Evolutionary conservation across 1,140 invertebrate species (phyloP), one percentile per base, ranked within the genome.

Genomic region (Acyrthosiphon pisum): DNA sequence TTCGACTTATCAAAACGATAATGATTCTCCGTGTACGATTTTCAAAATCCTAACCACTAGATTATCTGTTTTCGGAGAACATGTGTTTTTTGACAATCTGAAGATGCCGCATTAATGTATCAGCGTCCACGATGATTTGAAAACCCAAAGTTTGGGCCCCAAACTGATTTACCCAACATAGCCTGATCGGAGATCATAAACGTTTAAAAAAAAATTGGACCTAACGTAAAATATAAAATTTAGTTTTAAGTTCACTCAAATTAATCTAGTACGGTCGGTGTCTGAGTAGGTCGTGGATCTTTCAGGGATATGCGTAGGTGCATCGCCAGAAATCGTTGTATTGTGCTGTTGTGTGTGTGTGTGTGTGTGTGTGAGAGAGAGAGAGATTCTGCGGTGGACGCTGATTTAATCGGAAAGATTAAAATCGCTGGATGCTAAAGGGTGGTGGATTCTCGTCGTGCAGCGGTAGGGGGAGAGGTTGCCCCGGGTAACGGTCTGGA

Each of bases 321-420:
- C 11, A 46, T 48, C 44, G 84, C n/a, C 35, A 83, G 18, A 35
- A 83, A 76, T 83, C 76, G 76, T 83, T 23, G 37, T 83, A 22
- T 35, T 22, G 76, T 37, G 20, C 22, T 37, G 35, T 37, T 37
- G 20, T 37, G n/a, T 37, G 6, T 22, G 76, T 14, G 35, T 37
- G 35, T 81, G n/a, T 37, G 6, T 22, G 76, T 14, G 35, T 37
- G 35, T 81, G n/a, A n/a, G n/a, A n/a, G n/a, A n/a, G n/a, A n/a
- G n/a, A 37, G 44, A 87, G 23, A 48, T 35, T 30, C 86, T 46
- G 30, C 4, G 14, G 86, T n/a, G 11, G 46, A 14, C 35, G 50
- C 37, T 60, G 23, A 90, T 90, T 90, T 60, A 90, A 90, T 90
- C 89, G 56, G 53, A 41, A 90, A 56, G 35, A 90, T 90, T 90